These are phyloP conservation scores for Urocolius indicus DNA, from an alignment of 2,113 vertebrate species.

Conservation along the genomic window DNA sequence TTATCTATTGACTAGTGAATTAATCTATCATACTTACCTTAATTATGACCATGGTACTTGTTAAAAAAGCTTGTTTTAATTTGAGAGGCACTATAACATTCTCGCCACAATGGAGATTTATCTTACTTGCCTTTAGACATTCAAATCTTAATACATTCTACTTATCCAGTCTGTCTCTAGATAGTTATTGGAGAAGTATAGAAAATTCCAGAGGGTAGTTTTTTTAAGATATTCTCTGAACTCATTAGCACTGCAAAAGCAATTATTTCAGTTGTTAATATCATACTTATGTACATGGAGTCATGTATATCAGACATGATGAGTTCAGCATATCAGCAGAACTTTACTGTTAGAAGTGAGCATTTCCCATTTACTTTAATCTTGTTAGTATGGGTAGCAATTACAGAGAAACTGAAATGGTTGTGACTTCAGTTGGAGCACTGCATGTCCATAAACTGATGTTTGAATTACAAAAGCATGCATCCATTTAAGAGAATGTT, in stretches of 20 bases:
- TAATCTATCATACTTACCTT: neutral
- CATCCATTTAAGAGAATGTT: neutral
- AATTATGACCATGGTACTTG: neutral
- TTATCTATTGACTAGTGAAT: neutral
- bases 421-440: neutral
- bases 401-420: neutral
- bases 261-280: neutral
- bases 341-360: neutral
- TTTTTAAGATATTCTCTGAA: neutral
- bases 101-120: neutral
- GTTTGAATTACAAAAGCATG: neutral
- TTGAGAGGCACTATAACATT: neutral
- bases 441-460: neutral
- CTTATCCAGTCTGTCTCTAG: neutral
- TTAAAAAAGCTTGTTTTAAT: neutral
- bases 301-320: neutral
- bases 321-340: neutral
- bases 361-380: neutral
- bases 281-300: neutral
- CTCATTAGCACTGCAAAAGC: neutral
- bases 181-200: neutral
- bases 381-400: neutral
- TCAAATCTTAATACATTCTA: neutral
- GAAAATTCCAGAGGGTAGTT: neutral
- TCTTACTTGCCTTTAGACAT: neutral